Conservation (phyloP, 2,888 invertebrate species). For the Nasonovia ribisnigri region DNA sequence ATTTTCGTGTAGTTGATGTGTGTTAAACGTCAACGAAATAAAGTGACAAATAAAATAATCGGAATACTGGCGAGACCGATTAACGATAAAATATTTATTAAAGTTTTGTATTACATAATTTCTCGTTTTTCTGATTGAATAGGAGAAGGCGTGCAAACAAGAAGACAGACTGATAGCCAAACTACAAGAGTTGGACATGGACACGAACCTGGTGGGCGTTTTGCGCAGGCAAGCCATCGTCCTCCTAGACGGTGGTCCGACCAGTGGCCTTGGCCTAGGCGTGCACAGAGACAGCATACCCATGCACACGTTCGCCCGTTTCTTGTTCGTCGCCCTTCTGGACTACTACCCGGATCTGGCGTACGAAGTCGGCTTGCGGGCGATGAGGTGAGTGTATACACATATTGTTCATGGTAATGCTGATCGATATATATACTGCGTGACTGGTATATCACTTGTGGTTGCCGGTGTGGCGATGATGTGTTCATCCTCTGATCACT, state of each 20-base stretch:
- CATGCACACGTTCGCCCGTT: constrained; percentile 87
- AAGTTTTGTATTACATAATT: background rate
- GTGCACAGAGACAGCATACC: constrained; percentile 86
- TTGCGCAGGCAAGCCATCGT: constrained; percentile 79
- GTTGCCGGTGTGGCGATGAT: background rate
- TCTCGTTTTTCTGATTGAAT: constrained; percentile 51
- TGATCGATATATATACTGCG: background rate
- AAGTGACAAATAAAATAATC: background rate
- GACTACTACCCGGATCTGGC: constrained; percentile 83
- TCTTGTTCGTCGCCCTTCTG: constrained; percentile 82
- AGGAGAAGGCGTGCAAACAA: constrained; percentile 79
- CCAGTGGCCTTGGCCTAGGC: constrained; percentile 80
- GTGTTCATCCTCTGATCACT: background rate
- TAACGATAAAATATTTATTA: background rate
- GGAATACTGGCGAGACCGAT: background rate
- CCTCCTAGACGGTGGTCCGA: constrained; percentile 82
- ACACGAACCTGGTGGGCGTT: constrained; percentile 79
- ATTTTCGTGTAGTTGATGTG: background rate
- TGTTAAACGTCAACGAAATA: background rate
- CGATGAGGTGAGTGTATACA: constrained; percentile 75
- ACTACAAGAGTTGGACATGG: constrained; percentile 82
- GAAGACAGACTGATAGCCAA: constrained; percentile 83
- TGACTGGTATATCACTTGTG: background rate
- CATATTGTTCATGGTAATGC: background rate
- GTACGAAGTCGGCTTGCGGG: constrained; percentile 82